These are phyloP conservation scores for Acanthiza pusilla DNA, from an alignment of 2,797 vertebrate species.

Conservation along the genomic window DNA sequence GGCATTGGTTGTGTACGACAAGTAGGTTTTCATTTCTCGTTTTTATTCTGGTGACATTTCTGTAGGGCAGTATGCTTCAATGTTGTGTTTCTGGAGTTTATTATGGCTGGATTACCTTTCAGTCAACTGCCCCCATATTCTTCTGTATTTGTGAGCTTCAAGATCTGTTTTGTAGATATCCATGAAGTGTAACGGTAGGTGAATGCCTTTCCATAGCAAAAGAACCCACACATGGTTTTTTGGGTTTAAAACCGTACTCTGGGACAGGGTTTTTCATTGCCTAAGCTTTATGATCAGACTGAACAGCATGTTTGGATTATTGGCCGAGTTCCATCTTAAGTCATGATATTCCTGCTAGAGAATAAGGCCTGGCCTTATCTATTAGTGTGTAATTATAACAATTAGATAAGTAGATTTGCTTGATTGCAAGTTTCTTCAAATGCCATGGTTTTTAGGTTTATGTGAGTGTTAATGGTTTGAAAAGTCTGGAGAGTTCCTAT, in stretches of 20 bases:
- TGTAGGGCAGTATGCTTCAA: not conserved
- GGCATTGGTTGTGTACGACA: not conserved
- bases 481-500: not conserved
- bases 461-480: not conserved
- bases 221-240: not conserved
- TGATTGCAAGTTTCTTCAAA: not conserved
- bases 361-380: not conserved
- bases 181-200: not conserved
- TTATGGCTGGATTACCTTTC: not conserved
- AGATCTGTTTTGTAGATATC: not conserved
- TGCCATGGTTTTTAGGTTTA: not conserved
- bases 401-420: not conserved
- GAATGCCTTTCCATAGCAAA: not conserved
- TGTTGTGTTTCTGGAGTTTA: not conserved
- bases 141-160: not conserved
- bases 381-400: not conserved
- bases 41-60: not conserved
- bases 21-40: not conserved
- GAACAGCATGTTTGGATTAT: not conserved
- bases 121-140: not conserved
- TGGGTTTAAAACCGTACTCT: not conserved
- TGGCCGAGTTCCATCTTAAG: not conserved
- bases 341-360: not conserved
- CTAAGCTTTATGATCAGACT: not conserved
- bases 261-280: rapidly evolving